Evolutionary conservation across 2,797 vertebrate genomes (phyloP).

Genomic region (Vespertilio murinus): DNA sequence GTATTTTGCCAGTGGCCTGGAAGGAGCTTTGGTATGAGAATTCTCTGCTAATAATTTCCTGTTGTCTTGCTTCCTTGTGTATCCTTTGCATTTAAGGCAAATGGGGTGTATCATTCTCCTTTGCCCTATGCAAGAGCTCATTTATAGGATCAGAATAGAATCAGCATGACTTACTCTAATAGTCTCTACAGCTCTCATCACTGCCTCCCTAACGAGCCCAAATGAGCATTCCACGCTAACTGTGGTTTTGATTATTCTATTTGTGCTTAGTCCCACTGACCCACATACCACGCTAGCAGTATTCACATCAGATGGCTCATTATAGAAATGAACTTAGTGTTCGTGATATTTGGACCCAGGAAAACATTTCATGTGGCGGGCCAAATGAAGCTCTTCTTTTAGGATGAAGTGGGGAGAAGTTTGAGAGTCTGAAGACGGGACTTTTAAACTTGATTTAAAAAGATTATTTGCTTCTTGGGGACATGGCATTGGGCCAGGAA

Average conservation of each 20-base stretch:
- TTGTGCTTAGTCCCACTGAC: slow-evolving; percentile 74
- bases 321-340: slow-evolving; percentile 77
- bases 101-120: background rate
- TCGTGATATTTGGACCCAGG: slow-evolving; percentile 67
- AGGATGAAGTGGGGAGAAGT: slow-evolving; percentile 29
- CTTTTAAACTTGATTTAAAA: slow-evolving; percentile 63
- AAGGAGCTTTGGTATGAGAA: background rate
- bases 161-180: slow-evolving; percentile 26
- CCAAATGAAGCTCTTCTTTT: slow-evolving; percentile 70
- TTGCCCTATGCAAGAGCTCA: background rate
- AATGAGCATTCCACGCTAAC: slow-evolving; percentile 41
- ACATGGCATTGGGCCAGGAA: slow-evolving; percentile 58
- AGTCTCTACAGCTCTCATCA: background rate
- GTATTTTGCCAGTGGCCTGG: background rate
- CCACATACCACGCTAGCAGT: slow-evolving; percentile 59
- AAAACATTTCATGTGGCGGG: slow-evolving; percentile 67
- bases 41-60: background rate
- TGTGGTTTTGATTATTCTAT: slow-evolving; percentile 77
- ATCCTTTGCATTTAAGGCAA: background rate
- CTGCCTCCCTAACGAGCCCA: slow-evolving; percentile 50
- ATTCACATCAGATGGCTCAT: slow-evolving; percentile 64
- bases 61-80: background rate
- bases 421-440: slow-evolving; percentile 62
- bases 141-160: slow-evolving; percentile 34
- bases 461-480: slow-evolving; percentile 61